Percentiles rank a stretch among this genome's conserved stretches.
These are phyloP conservation scores for Geophilus truncorum DNA, from an alignment of 2,888 invertebrate species.

Conservation along the genomic window DNA sequence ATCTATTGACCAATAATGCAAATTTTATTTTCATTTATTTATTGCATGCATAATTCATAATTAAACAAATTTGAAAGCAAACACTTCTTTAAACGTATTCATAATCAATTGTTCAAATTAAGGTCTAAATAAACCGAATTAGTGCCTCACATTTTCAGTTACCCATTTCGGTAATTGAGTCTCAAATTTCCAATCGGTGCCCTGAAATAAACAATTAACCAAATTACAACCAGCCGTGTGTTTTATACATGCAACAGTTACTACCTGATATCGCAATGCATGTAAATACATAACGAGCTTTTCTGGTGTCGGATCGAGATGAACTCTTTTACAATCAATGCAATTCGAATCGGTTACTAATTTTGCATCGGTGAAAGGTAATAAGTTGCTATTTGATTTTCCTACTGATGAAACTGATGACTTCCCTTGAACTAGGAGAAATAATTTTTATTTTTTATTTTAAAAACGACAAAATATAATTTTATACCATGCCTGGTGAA, in stretches of 20 bases:
- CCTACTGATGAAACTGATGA: not conserved
- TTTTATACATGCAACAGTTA: not conserved
- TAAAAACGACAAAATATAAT: too few species aligned
- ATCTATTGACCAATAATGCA: too few species aligned
- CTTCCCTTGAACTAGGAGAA: not conserved
- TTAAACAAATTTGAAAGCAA: too few species aligned
- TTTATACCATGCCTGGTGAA: too few species aligned
- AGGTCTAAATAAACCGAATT: too few species aligned
- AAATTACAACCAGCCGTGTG: not conserved
- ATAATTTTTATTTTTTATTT: not conserved
- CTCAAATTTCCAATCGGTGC: slow-evolving; percentile 90
- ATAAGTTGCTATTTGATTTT: slow-evolving; percentile 9
- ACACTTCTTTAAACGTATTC: too few species aligned
- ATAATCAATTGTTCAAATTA: too few species aligned
- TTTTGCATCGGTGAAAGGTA: slow-evolving; percentile 62
- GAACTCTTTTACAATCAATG: slow-evolving; percentile 86
- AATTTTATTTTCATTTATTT: too few species aligned
- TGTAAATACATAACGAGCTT: slow-evolving; percentile 95
- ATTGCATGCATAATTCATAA: too few species aligned
- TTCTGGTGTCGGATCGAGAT: slow-evolving; percentile 82
- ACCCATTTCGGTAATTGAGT: slow-evolving; percentile 92
- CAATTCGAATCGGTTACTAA: slow-evolving; percentile 68
- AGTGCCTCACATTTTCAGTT: not conserved
- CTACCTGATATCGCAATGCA: slow-evolving; percentile 56
- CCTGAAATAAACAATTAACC: slow-evolving; percentile 55